A percentile compares a stretch with the other conserved stretches of the same genome.
Evolutionary conservation across 2,113 vertebrate genomes (phyloP).

Genomic region (Paracanthobrama guichenoti): DNA sequence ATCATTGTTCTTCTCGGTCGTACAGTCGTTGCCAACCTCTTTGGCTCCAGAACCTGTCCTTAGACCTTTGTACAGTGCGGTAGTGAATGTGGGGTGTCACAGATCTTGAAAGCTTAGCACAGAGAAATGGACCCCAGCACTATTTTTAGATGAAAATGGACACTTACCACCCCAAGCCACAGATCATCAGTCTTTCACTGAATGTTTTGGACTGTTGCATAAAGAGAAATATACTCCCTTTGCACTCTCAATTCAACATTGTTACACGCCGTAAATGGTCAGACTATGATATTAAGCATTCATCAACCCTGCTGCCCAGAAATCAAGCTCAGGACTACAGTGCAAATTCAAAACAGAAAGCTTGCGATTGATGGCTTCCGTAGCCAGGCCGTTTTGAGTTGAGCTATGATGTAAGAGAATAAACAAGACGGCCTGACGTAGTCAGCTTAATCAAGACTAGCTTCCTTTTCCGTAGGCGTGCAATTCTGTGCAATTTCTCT

Average conservation of each 20-base stretch:
- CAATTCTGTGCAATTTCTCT: neutral
- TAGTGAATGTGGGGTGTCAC: neutral
- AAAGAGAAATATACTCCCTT: constrained; percentile 37
- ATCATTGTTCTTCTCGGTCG: neutral
- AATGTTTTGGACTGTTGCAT: constrained; percentile 20
- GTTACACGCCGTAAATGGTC: constrained; percentile 20
- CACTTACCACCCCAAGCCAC: constrained; percentile 16
- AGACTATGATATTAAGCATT: constrained; percentile 33
- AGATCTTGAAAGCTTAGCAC: constrained; percentile 8
- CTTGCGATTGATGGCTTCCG: constrained; percentile 73
- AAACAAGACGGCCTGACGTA: constrained; percentile 65
- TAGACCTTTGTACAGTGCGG: neutral
- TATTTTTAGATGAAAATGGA: constrained; percentile 24
- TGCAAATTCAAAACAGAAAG: constrained; percentile 67
- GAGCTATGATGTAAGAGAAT: constrained; percentile 68
- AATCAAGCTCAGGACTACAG: constrained; percentile 37
- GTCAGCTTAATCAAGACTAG: constrained; percentile 72
- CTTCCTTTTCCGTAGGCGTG: constrained; percentile 10
- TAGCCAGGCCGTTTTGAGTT: constrained; percentile 55
- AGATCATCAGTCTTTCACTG: constrained; percentile 30
- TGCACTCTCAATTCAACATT: constrained; percentile 27
- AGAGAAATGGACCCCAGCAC: neutral
- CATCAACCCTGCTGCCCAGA: neutral
- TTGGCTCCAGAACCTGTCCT: neutral
- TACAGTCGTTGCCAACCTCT: neutral